Conservation (phyloP, 1,140 invertebrate species). For the Drosophila sulfurigaster region DNA sequence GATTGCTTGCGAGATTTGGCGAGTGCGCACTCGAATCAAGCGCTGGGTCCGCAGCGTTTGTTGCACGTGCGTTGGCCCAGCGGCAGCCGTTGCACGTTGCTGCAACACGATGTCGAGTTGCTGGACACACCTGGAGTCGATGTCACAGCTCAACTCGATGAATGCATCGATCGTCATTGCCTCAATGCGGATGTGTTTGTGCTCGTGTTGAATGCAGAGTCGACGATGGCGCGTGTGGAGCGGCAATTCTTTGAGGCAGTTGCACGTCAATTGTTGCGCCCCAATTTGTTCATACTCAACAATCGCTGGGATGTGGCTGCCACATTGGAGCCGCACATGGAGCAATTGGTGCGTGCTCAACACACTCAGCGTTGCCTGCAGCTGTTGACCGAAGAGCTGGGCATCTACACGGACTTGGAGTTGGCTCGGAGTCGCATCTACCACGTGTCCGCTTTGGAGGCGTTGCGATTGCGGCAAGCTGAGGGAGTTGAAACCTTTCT, state of each 20-base stretch:
- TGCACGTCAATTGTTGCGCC: slow-evolving; percentile 97
- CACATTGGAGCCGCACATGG: slow-evolving; percentile 93
- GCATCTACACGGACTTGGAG: slow-evolving; percentile 91
- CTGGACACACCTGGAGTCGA: slow-evolving; percentile 99
- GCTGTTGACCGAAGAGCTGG: slow-evolving; percentile 97
- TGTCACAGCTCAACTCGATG: slow-evolving; percentile 98
- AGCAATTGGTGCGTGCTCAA: slow-evolving; percentile 94
- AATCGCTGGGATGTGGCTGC: slow-evolving; percentile 99
- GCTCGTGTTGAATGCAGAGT: slow-evolving; percentile 98
- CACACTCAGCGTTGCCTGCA: slow-evolving; percentile 96
- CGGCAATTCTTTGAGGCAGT: slow-evolving; percentile 99
- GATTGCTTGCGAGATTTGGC: slow-evolving; percentile 92
- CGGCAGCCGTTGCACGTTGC: slow-evolving; percentile 92
- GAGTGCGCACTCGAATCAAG: slow-evolving; percentile 90
- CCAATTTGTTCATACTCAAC: slow-evolving; percentile 99
- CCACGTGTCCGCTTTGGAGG: slow-evolving; percentile 99
- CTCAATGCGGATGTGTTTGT: slow-evolving; percentile 99
- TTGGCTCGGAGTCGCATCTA: slow-evolving; percentile 97
- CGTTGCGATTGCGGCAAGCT: slow-evolving; percentile 88
- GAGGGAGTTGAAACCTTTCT: not conserved
- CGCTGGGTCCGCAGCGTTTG: slow-evolving; percentile 89
- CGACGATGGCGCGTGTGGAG: slow-evolving; percentile 93
- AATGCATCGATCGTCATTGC: slow-evolving; percentile 99
- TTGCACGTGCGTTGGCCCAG: slow-evolving; percentile 98
- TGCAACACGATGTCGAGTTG: slow-evolving; percentile 98